Evolutionary conservation across 2,113 vertebrate genomes (phyloP), one percentile per base, ranked within the genome.

Genomic region (Tor tambroides): DNA sequence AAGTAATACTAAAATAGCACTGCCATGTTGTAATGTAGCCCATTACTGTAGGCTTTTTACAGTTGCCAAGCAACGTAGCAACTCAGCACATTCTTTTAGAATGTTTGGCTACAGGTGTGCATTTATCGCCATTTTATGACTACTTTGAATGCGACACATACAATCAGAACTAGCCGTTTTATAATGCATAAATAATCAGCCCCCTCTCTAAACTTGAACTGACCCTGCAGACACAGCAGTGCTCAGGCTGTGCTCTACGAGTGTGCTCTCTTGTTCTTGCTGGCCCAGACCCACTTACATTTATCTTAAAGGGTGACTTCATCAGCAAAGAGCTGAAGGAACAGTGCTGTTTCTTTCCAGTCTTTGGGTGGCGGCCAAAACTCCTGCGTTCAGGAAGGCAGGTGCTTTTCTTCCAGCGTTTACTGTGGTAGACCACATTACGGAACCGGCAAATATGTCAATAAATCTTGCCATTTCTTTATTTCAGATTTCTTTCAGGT

Each of bases 321-420:
- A 61, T 83, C 43, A 54, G 46, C 41, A 61, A 77, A 30, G 80
- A 67, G 61, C 84, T 77, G 43, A 81, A 75, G 38, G 61, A 63
- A 69, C 74, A 43, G 41, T 69, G 28, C 84, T 26, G 51, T 79
- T 85, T 63, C 69, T 10, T 38, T 77, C 35, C 74, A 46, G 21
- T 11, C 19, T 63, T 74, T 88, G 86, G 89, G 19, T 41, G 72
- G 80, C n/a, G 7, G 86, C 86, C 89, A 88, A 46, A 61, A n/a
- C 76, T 86, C 28, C 23, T 38, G 30, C 21, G 17, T 51, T 35
- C 59, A 69, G n/a, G 49, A 15, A 65, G 51, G 84, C 84, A 85
- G 75, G 75, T 85, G 56, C 26, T 67, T 61, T 81, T 30, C 19
- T 6, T 83, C 17, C 41, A n/a, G 46, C 2, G 19, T 51, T 80